These are phyloP conservation scores for Psittacara wagleri DNA, from an alignment of 2,113 vertebrate genomes.

Conservation along the genomic window DNA sequence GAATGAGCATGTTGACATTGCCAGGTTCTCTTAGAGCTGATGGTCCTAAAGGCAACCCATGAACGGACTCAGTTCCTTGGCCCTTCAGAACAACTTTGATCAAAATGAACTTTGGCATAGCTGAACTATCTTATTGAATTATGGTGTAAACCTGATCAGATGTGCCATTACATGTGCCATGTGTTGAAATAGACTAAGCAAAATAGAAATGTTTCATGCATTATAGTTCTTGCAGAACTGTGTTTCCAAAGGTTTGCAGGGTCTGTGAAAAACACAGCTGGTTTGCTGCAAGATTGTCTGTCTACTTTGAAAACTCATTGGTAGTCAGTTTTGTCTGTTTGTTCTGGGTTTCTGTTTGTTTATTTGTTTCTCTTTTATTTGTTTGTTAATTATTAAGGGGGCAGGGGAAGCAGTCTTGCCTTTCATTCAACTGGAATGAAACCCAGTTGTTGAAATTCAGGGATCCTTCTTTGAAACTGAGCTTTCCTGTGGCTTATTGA, in stretches of 20 bases:
- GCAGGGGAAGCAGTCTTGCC: not conserved
- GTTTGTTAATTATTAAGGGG: not conserved
- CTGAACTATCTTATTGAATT: not conserved
- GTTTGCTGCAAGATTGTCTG: not conserved
- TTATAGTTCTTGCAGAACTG: not conserved
- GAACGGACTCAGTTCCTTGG: not conserved
- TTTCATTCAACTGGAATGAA: not conserved
- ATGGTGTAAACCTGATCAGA: not conserved
- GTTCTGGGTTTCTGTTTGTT: not conserved
- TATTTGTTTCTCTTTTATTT: not conserved
- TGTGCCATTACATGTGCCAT: not conserved
- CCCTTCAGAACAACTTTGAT: not conserved
- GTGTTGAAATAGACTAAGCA: not conserved
- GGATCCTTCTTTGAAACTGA: not conserved
- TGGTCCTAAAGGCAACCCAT: not conserved
- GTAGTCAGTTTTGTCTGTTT: not conserved
- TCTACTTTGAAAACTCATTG: not conserved
- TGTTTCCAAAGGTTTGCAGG: not conserved
- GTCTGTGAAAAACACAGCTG: not conserved
- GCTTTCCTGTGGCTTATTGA: not conserved
- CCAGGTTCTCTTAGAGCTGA: not conserved
- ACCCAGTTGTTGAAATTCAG: not conserved
- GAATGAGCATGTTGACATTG: not conserved
- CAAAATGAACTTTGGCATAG: not conserved
- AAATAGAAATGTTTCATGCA: not conserved